Evolutionary conservation across 2,888 invertebrate genomes (phyloP).

Genomic region (Lepidonotus clava): DNA sequence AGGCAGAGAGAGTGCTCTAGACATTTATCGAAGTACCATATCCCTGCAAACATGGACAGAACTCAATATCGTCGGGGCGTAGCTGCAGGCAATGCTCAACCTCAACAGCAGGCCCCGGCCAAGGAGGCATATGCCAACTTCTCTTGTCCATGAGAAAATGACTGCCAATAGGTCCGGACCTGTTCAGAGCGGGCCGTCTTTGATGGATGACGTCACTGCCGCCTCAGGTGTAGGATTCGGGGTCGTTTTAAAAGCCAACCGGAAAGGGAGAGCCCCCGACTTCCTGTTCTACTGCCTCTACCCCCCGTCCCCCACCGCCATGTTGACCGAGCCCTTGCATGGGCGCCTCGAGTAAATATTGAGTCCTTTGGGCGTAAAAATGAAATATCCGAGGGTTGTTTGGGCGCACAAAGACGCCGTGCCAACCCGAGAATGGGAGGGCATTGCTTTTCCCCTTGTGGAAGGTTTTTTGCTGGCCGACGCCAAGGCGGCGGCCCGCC

Average conservation of each 20-base stretch:
- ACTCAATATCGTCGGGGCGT: conserved; percentile 34
- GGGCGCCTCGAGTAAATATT: conserved; percentile 31
- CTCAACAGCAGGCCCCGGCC: background rate
- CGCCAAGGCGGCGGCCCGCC: background rate
- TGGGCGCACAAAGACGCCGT: conserved; percentile 5
- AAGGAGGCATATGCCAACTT: conserved; percentile 35
- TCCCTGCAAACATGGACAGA: conserved; percentile 41
- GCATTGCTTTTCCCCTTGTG: background rate
- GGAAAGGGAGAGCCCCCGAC: conserved; percentile 2
- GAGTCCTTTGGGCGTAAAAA: conserved; percentile 17
- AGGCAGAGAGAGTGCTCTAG: conserved; percentile 25
- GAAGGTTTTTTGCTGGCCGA: background rate
- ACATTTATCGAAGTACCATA: conserved; percentile 47
- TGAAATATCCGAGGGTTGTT: conserved; percentile 42
- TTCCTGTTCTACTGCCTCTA: background rate
- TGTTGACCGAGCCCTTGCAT: conserved; percentile 3
- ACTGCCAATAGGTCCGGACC: background rate
- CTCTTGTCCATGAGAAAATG: conserved; percentile 27
- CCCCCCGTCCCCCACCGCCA: background rate
- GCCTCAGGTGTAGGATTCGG: background rate
- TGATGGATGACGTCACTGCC: conserved; percentile 22
- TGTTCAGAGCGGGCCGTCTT: conserved; percentile 6
- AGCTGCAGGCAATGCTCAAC: conserved; percentile 7
- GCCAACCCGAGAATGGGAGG: conserved; percentile 1
- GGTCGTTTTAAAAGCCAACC: conserved; percentile 20